Evolutionary conservation across 1,140 invertebrate species (phyloP).

Genomic region (Caenorhabditis remanei): DNA sequence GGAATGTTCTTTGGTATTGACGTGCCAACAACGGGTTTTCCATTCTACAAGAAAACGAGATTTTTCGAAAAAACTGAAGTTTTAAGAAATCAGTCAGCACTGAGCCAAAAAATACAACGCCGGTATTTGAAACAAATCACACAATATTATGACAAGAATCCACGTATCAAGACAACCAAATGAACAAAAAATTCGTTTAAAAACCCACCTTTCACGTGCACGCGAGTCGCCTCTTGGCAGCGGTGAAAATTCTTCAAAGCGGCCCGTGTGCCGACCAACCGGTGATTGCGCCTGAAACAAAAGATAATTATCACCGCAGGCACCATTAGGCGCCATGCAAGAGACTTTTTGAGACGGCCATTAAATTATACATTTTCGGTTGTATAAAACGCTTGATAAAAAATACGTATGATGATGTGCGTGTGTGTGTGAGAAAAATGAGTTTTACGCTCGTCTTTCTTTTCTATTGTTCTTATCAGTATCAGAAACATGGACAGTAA

Average conservation of each 20-base stretch:
- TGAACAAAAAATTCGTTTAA: neutral
- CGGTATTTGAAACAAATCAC: too few species aligned
- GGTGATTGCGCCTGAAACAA: constrained; percentile 51
- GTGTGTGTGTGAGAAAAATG: constrained; percentile 32
- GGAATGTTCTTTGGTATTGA: neutral
- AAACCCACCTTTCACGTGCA: constrained; percentile 18
- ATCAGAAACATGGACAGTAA: neutral
- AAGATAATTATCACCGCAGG: constrained; percentile 32
- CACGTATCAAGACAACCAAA: neutral
- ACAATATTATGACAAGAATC: too few species aligned
- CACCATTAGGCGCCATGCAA: constrained; percentile 5
- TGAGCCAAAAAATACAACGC: too few species aligned
- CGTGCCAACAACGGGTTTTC: constrained; percentile 27
- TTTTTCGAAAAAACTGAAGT: too few species aligned
- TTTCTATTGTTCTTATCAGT: constrained; percentile 47
- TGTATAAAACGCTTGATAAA: neutral
- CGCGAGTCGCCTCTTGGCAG: constrained; percentile 37
- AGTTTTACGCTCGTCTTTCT: neutral
- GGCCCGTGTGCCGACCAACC: constrained; percentile 38
- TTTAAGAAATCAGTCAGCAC: too few species aligned
- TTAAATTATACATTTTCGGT: neutral
- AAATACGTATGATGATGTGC: constrained; percentile 34
- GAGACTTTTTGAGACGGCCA: constrained; percentile 19
- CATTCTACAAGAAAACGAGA: neutral
- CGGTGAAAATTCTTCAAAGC: constrained; percentile 42